Base-by-base conservation (phyloP, 2,888 invertebrate species). In the Sabatieria punctata region DNA sequence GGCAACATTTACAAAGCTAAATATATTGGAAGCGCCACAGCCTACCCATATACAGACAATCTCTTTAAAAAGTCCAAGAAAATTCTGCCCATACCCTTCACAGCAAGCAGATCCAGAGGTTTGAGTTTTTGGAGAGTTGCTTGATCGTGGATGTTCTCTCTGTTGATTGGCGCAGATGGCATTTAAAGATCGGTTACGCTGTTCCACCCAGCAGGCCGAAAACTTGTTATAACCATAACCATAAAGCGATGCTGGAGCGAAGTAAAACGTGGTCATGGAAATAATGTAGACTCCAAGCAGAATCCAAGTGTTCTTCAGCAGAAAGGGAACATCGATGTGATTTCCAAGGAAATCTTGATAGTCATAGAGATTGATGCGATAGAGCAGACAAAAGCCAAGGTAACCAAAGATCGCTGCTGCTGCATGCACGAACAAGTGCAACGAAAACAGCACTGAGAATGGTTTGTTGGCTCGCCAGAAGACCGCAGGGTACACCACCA, bases 381-480 rank as follows among this genome's bases (percentile, higher is more conserved):
- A 85, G 22, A 85, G 73, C 51, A 84, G 76, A 25, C 79, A 77
- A 68, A 83, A 78, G 46, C 82, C 81, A 43, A 79, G 75, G 64
- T 78, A 83, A 35, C 79, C 75, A 50, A 83, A 69, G 26, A 84
- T 68, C 43, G 78, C 78, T 58, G 83, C 82, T 23, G 79, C 64
- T 11, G 77, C 76, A 65, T 82, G 80, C 50, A 79, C 74, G 49
- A 85, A 71, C 60, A 85, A 73, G 65, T 84, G 82, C 46, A 82
- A 23, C 40, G 83, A 83, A 66, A 88, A 85, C 45, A 85, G 70
- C 24, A 80, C 72, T 43, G 81, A 79, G 60, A 85, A 77, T 36
- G 78, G 74, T 67, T 85, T 84, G 66, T 82, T 84, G 47, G 82
- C 80, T 49, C 78, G 78, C 85, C 85, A 86, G 65, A 85, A 85